Evolutionary conservation across 2,113 vertebrate genomes (phyloP), one percentile per base, ranked within the genome.

Genomic region (Oceanites oceanicus): DNA sequence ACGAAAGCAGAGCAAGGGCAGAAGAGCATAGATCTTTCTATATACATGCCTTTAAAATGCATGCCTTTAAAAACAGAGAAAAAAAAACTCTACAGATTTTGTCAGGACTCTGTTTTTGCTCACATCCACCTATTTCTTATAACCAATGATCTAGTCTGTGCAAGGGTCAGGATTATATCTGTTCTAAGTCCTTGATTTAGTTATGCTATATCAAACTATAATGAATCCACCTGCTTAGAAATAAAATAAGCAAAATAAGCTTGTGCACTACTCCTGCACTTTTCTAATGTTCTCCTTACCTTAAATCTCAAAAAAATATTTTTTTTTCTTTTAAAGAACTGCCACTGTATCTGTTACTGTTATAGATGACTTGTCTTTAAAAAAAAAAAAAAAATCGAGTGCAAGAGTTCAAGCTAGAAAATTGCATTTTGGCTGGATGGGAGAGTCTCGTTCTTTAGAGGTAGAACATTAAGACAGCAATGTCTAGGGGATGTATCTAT

Each of bases 371-470:
- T 92, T 67, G 66, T 29, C 72, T 56, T 96, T 92, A 85, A 89
- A 92, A 95, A 91, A 40, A 94, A 85, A 89, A 92, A 95, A 91
- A 40, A 94, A 90, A 91, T 75, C 65, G 81, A 85, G 78, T 78
- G 70, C 61, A 92, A 68, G 40, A 87, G 84, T 45, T 93, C 70
- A 85, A 52, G 70, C 21, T 82, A 53, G 89, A 77, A 96, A 92
- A 95, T 72, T 67, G 16, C 58, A 72, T 92, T 95, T 92, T 85
- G 56, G 42, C 44, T 81, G 94, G 94, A 93, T 82, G 81, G 25
- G 36, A 68, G 34, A 95, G 18, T 77, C 65, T 84, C 8, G 9
- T 63, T 93, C 72, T 87, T 91, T 44, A 87, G 58, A 85, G 70
- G 55, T 1, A 82, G 84, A 67, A 36, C 68, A 91, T 95, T 95